These are phyloP conservation scores for Dryococelus australis DNA, from an alignment of 2,888 invertebrate species.

Conservation along the genomic window DNA sequence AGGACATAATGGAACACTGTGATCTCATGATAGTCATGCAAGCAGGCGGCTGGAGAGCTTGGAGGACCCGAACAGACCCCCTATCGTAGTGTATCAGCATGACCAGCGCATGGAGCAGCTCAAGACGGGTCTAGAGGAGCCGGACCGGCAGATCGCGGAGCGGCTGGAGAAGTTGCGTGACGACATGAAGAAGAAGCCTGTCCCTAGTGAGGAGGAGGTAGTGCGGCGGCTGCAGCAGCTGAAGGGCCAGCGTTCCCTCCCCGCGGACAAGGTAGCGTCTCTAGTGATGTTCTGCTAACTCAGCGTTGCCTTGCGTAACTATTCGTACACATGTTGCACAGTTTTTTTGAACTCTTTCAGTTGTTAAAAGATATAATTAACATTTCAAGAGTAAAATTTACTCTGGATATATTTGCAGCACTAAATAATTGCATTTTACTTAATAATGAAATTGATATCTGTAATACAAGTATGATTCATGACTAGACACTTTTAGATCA, in stretches of 20 bases:
- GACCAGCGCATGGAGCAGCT: slow-evolving; percentile 56
- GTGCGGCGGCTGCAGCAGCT: slow-evolving; percentile 70
- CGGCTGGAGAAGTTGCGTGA: slow-evolving; percentile 74
- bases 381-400: too few species aligned
- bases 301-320: too few species aligned
- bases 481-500: too few species aligned
- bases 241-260: slow-evolving; percentile 65
- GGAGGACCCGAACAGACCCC: slow-evolving; percentile 65
- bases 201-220: slow-evolving; percentile 70
- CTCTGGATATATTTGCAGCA: too few species aligned
- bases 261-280: not conserved
- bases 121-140: slow-evolving; percentile 60
- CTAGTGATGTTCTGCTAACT: not conserved
- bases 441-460: too few species aligned
- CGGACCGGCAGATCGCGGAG: slow-evolving; percentile 70
- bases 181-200: slow-evolving; percentile 59
- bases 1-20: too few species aligned
- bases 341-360: too few species aligned
- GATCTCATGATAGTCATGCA: not conserved
- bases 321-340: too few species aligned
- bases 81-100: slow-evolving; percentile 64
- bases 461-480: too few species aligned
- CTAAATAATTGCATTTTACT: too few species aligned
- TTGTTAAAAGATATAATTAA: too few species aligned
- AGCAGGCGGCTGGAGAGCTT: slow-evolving; percentile 62